Evolutionary conservation across 2,113 vertebrate genomes (phyloP), one percentile per base, ranked within the genome.

Genomic region (Paratilapia polleni): DNA sequence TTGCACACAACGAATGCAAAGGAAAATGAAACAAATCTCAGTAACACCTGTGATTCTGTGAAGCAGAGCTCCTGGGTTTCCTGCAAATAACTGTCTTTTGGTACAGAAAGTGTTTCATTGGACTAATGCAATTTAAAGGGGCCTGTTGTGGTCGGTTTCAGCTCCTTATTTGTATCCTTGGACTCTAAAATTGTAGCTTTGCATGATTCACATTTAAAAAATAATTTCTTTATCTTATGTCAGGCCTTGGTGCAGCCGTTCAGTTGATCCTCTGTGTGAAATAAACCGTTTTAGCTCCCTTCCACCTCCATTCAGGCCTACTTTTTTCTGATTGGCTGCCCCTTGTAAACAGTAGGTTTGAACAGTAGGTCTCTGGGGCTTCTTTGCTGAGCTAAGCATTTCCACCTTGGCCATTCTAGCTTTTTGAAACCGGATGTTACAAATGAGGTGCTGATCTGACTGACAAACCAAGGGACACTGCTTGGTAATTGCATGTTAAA

Each of bases 91-190:
- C 36, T 20, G 52, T 66, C 34, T 22, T 24, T 15, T 15, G n/a
- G 36, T 9, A 24, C 20, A 66, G 63, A 2, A 66, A 41, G 20
- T 20, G 41, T 8, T 41, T 64, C 62, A 38, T 36, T 64, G 20
- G 6, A 38, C 62, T 1, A 12, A 11, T 64, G 38, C 34, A 41
- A 20, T 22, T 36, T 8, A 22, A 64, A 41, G 20, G 14, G 34
- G 34, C 22, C 20, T 60, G 4, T 17, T 64, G 36, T 64, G 20
- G 63, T 26, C 63, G 11, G 22, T 17, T 26, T 68, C 38, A 22
- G 10, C 24, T 43, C n/a, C 38, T 47, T 0, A 17, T 10, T 8
- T 68, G 43, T 19, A 8, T 68, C 38, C 63, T 4, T 0, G 0
- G 63, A 64, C n/a, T 22, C 10, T 57, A 15, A 8, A 2, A 1